These are phyloP conservation scores for Gymnobelideus leadbeateri DNA, from an alignment of 2,113 vertebrate species.

Conservation along the genomic window DNA sequence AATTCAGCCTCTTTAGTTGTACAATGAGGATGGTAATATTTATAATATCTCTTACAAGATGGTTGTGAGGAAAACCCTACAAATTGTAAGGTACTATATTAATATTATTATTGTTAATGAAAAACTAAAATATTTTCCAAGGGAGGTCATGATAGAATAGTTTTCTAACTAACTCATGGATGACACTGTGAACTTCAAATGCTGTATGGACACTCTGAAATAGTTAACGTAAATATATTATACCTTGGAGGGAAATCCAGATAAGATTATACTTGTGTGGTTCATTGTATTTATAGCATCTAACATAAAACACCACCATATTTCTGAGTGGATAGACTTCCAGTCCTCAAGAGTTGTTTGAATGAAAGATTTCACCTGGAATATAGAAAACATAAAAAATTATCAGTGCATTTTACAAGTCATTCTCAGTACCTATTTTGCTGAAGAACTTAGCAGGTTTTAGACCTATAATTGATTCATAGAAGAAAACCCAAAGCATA, in stretches of 20 bases:
- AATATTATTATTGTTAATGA: background rate
- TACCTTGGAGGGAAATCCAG: background rate
- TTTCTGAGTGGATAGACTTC: conserved; percentile 6
- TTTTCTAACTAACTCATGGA: background rate
- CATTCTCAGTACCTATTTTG: background rate
- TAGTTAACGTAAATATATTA: background rate
- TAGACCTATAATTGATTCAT: background rate
- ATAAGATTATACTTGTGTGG: background rate
- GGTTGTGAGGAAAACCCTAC: background rate
- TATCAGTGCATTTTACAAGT: conserved; percentile 21
- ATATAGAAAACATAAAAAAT: conserved; percentile 39
- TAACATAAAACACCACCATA: background rate
- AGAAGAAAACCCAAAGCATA: background rate
- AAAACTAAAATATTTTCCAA: background rate
- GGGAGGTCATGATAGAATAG: background rate
- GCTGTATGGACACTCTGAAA: background rate
- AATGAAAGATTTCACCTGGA: conserved; percentile 46
- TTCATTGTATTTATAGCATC: background rate
- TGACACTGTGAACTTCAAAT: background rate
- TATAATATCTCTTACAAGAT: background rate
- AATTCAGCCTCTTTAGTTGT: background rate
- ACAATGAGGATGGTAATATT: background rate
- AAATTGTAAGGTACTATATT: background rate
- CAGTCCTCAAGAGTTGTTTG: conserved; percentile 7
- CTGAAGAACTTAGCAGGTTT: background rate